Percentiles rank a stretch among this genome's conserved stretches.
Evolutionary conservation across 2,113 vertebrate genomes (phyloP).

Genomic region (Megaceryle maxima): DNA sequence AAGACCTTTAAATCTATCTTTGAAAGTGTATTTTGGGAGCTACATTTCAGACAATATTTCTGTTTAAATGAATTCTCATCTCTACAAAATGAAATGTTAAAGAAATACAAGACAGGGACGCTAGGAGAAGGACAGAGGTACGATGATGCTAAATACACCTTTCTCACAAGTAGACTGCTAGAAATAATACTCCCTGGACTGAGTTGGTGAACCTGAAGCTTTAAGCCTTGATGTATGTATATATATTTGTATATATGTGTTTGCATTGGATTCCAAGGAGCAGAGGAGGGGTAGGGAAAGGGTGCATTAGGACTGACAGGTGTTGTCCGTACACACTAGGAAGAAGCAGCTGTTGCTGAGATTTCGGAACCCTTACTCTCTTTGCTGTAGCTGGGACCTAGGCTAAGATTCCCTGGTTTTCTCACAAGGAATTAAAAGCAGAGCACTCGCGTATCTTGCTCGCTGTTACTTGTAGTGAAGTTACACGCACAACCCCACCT

Average conservation of each 20-base stretch:
- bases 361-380: background rate
- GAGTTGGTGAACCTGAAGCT: background rate
- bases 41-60: background rate
- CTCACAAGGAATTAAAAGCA: background rate
- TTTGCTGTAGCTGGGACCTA: background rate
- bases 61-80: background rate
- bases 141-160: background rate
- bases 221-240: background rate
- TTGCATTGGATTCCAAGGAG: background rate
- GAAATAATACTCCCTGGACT: background rate
- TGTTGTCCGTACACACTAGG: background rate
- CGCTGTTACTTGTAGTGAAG: background rate
- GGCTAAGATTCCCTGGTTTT: background rate
- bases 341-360: background rate
- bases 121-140: background rate
- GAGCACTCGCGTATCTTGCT: background rate
- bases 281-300: background rate
- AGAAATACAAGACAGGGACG: background rate
- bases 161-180: background rate
- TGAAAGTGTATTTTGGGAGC: background rate
- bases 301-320: background rate
- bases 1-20: background rate
- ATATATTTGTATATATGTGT: background rate
- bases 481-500: background rate
- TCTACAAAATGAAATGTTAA: no score